phyloP scores from a whole-genome alignment of 1,140 invertebrate species.

The Drosophila mauritiana region DNA sequence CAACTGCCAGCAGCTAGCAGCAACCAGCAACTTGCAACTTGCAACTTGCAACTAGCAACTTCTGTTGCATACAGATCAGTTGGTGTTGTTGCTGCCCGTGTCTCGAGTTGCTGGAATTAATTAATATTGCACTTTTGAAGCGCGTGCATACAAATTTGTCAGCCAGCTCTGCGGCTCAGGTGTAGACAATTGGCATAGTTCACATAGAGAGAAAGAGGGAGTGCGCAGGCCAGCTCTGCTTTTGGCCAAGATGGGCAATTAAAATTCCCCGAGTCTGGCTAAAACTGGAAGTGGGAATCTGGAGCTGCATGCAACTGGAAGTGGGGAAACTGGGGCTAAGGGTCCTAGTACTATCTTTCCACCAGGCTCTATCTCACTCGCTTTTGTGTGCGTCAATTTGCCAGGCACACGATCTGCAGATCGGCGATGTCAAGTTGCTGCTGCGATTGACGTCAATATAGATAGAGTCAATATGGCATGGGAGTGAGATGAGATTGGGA shows the following conservation, averaged over 20 bases:
- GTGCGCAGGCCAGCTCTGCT: slow-evolving; percentile 7
- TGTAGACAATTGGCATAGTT: slow-evolving; percentile 82
- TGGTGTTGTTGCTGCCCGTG: slow-evolving; percentile 28
- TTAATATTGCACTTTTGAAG: slow-evolving; percentile 84
- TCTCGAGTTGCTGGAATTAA: slow-evolving; percentile 76
- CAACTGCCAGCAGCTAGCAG: slow-evolving; percentile 47
- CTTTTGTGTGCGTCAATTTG: slow-evolving; percentile 79
- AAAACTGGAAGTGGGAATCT: slow-evolving; percentile 16
- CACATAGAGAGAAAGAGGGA: slow-evolving; percentile 49
- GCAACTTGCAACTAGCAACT: slow-evolving; percentile 59
- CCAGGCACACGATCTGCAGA: slow-evolving; percentile 60
- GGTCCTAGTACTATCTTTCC: slow-evolving; percentile 38
- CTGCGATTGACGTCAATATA: slow-evolving; percentile 83
- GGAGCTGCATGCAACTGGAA: neutral
- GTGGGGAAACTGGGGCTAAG: slow-evolving; percentile 31
- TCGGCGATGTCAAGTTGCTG: slow-evolving; percentile 58
- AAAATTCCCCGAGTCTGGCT: slow-evolving; percentile 37
- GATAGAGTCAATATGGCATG: slow-evolving; percentile 19
- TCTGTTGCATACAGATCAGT: slow-evolving; percentile 49
- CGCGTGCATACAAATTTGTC: slow-evolving; percentile 84
- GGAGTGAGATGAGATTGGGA: slow-evolving; percentile 1
- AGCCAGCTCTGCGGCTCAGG: slow-evolving; percentile 50
- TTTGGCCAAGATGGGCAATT: slow-evolving; percentile 72
- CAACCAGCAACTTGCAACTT: slow-evolving; percentile 53
- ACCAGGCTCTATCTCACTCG: slow-evolving; percentile 40